Percentiles rank a stretch among this genome's conserved stretches.
phyloP scores from a whole-genome alignment of 2,113 vertebrate species.

The Meleagris gallopavo region DNA sequence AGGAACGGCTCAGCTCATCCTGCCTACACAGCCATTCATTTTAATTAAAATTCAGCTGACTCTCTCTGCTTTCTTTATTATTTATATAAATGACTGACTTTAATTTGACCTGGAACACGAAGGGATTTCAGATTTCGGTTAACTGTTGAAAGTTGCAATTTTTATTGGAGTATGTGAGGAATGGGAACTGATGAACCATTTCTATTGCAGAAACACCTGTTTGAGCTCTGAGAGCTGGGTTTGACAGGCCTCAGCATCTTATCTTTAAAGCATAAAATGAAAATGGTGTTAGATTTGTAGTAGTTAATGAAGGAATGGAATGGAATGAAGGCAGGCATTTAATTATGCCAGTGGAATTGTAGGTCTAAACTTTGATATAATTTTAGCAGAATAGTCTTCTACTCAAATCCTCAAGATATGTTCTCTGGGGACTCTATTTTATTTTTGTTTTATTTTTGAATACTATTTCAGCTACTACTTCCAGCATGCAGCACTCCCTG shows the following conservation, averaged over 20 bases:
- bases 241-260: background rate
- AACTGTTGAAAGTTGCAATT: background rate
- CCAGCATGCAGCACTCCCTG: background rate
- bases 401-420: background rate
- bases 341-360: background rate
- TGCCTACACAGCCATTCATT: slow-evolving; percentile 56
- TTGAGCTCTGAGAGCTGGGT: background rate
- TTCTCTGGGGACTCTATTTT: background rate
- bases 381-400: background rate
- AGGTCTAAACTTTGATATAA: background rate
- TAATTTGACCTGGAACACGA: slow-evolving; percentile 56
- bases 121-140: slow-evolving; percentile 34
- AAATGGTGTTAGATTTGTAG: slow-evolving; percentile 11
- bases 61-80: slow-evolving; percentile 36
- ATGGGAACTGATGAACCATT: background rate
- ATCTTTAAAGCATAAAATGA: background rate
- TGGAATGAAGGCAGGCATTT: slow-evolving; percentile 21
- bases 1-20: background rate
- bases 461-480: background rate
- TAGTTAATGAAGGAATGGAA: background rate
- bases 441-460: background rate
- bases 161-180: background rate
- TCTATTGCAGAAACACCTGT: slow-evolving; percentile 10
- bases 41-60: slow-evolving; percentile 45
- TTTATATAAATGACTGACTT: slow-evolving; percentile 64